Evolutionary conservation across 1,140 invertebrate species (phyloP).

Genomic region (Papilio polyxenes): DNA sequence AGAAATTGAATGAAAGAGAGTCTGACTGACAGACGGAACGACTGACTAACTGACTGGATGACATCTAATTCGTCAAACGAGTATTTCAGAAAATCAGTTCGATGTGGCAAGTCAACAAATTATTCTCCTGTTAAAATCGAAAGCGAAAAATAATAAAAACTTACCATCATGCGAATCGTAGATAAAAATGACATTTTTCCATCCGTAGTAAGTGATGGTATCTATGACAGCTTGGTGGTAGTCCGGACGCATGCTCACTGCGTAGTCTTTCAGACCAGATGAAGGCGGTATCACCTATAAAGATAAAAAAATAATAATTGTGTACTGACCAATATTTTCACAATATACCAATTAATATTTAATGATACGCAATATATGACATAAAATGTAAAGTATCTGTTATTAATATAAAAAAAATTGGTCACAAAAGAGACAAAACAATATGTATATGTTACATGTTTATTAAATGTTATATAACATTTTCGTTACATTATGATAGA

Average conservation of each 20-base stretch:
- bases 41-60: not conserved
- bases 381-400: not conserved
- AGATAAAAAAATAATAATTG: conserved; percentile 34
- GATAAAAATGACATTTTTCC: conserved; percentile 95
- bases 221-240: conserved; percentile 96
- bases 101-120: too few species aligned
- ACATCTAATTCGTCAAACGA: too few species aligned
- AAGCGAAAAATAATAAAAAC: conserved; percentile 33
- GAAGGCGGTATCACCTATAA: conserved; percentile 86
- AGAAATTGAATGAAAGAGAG: not conserved
- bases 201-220: conserved; percentile 93
- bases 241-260: conserved; percentile 94
- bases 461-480: conserved; percentile 17
- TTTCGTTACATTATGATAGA: conserved; percentile 55
- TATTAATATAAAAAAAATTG: conserved; percentile 46
- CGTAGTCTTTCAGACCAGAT: conserved; percentile 90
- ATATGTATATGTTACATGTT: not conserved
- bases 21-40: not conserved
- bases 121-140: not conserved
- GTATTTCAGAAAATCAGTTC: too few species aligned
- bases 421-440: conserved; percentile 41
- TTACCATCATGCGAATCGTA: conserved; percentile 97
- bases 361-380: not conserved
- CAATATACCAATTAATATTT: too few species aligned
- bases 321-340: conserved; percentile 4